phyloP scores from a whole-genome alignment of 2,888 invertebrate genomes.

The Acanthosepion esculentum region DNA sequence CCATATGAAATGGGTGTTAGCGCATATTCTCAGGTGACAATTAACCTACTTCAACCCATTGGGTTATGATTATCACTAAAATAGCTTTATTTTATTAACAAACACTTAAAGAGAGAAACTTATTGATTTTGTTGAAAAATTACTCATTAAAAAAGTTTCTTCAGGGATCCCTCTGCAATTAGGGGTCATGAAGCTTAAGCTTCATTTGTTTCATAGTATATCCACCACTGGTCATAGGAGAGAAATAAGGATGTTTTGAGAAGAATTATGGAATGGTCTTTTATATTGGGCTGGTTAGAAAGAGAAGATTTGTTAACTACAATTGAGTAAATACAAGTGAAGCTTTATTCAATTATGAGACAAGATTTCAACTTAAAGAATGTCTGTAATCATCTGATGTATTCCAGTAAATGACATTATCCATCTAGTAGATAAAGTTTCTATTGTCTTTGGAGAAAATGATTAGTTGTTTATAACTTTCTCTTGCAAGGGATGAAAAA shows the following conservation, averaged over 20 bases:
- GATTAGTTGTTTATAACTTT: neutral
- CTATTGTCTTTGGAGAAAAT: neutral
- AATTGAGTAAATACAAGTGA: neutral
- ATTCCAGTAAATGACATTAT: neutral
- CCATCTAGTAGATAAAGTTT: neutral
- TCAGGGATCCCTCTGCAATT: too few relatives aligned
- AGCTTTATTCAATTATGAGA: neutral
- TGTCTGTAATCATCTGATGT: neutral
- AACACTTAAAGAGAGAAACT: too few relatives aligned
- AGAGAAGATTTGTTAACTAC: neutral
- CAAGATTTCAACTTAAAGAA: neutral
- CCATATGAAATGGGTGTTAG: too few relatives aligned
- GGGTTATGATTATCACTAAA: too few relatives aligned
- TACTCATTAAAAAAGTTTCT: too few relatives aligned
- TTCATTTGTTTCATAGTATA: too few relatives aligned
- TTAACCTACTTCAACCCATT: too few relatives aligned
- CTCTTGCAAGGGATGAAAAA: neutral
- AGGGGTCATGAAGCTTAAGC: too few relatives aligned
- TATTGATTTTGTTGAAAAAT: too few relatives aligned
- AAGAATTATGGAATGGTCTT: neutral
- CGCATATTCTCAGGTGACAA: too few relatives aligned
- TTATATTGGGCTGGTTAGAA: neutral
- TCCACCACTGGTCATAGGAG: neutral
- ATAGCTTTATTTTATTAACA: too few relatives aligned
- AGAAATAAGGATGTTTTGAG: neutral